Evolutionary conservation across 2,888 invertebrate species (phyloP).

Genomic region (Eupithecia subfuscata): DNA sequence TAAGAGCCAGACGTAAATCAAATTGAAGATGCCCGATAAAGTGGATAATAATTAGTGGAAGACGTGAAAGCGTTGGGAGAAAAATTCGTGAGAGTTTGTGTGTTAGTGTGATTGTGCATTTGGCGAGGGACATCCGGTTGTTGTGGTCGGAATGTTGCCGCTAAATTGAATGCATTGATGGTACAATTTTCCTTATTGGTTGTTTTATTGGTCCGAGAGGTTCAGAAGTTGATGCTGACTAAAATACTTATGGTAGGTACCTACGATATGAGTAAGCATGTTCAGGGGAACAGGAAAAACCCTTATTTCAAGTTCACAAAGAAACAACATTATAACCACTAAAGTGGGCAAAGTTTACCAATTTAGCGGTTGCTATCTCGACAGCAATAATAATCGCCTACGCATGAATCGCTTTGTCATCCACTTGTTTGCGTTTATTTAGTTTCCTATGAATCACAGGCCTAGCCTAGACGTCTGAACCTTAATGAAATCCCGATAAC

Average conservation of each 20-base stretch:
- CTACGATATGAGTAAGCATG: not conserved
- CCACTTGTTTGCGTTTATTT: conserved; percentile 29
- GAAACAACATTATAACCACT: not conserved
- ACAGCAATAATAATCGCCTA: conserved; percentile 28
- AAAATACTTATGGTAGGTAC: not conserved
- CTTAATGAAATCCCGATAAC: conserved; percentile 45
- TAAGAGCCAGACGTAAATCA: conserved; percentile 82
- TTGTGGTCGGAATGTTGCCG: conserved; percentile 49
- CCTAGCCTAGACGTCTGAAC: conserved; percentile 32
- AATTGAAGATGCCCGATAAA: conserved; percentile 84
- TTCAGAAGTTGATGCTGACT: not conserved
- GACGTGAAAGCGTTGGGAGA: conserved; percentile 83
- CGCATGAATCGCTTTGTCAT: conserved; percentile 29
- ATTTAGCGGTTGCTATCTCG: conserved; percentile 22
- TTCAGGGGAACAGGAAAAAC: conserved; percentile 2
- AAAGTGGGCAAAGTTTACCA: conserved; percentile 12
- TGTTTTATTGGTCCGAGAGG: not conserved
- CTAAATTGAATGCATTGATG: conserved; percentile 28
- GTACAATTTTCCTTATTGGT: conserved; percentile 25
- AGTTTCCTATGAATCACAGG: conserved; percentile 29
- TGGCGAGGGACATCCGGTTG: conserved; percentile 79
- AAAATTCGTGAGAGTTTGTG: conserved; percentile 83
- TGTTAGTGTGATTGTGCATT: conserved; percentile 82
- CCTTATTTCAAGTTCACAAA: not conserved
- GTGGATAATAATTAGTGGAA: conserved; percentile 84